Evolutionary conservation across 2,113 vertebrate genomes (phyloP).

Genomic region (Tichodroma muraria): DNA sequence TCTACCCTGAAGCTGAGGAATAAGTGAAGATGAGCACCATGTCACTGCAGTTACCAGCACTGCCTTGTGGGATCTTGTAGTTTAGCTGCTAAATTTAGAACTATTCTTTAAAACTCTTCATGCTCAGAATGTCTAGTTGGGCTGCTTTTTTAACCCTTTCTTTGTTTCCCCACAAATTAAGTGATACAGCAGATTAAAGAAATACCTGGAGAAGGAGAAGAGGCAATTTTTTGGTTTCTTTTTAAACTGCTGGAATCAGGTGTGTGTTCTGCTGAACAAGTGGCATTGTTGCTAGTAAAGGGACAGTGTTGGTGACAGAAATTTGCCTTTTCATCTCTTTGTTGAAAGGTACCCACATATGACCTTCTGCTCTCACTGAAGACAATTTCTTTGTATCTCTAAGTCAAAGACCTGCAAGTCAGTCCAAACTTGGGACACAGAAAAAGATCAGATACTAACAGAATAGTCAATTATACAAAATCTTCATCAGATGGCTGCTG

Average conservation of each 20-base stretch:
- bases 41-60: background rate
- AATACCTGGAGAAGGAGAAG: background rate
- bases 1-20: background rate
- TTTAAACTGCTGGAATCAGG: background rate
- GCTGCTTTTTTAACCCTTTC: background rate
- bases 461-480: background rate
- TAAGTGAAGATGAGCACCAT: background rate
- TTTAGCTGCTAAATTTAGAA: background rate
- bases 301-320: background rate
- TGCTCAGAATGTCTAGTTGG: background rate
- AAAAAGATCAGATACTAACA: background rate
- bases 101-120: background rate
- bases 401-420: background rate
- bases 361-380: background rate
- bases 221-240: background rate
- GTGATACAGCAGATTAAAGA: background rate
- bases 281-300: background rate
- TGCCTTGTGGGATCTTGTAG: background rate
- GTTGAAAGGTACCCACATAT: background rate
- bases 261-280: background rate
- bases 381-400: background rate
- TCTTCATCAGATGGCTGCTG: background rate
- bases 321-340: background rate
- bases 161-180: background rate
- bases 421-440: background rate